phyloP scores from a whole-genome alignment of 2,888 invertebrate genomes.

The Mythimna albipuncta region DNA sequence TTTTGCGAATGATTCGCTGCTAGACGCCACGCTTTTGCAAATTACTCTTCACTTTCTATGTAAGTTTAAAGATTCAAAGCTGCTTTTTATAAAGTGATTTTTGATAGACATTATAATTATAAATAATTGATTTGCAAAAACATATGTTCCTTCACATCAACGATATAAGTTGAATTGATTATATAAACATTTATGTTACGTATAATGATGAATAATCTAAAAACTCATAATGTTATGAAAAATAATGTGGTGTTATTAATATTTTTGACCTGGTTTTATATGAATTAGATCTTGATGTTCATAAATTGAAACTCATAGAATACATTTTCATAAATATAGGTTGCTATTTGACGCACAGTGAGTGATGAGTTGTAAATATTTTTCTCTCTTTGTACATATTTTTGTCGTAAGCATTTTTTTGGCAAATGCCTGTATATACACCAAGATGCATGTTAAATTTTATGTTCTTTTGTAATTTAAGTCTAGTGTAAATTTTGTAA shows the following conservation, averaged over 20 bases:
- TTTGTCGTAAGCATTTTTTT: not conserved
- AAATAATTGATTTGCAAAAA: slow-evolving; percentile 11
- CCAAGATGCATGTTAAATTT: slow-evolving; percentile 36
- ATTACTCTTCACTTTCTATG: slow-evolving; percentile 3
- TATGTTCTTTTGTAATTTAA: slow-evolving; percentile 21
- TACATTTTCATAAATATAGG: not conserved
- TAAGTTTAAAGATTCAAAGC: not conserved
- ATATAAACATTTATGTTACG: not conserved
- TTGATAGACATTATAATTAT: not conserved
- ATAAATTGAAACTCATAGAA: not conserved
- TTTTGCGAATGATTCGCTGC: slow-evolving; percentile 1
- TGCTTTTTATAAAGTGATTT: not conserved
- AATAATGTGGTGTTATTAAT: not conserved
- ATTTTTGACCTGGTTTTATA: not conserved
- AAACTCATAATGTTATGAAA: too few relatives aligned
- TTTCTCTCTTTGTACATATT: slow-evolving; percentile 21
- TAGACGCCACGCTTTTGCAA: slow-evolving; percentile 20
- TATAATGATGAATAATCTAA: not conserved
- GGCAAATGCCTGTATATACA: slow-evolving; percentile 16
- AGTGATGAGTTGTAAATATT: slow-evolving; percentile 31
- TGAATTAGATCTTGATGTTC: not conserved
- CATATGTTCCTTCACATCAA: not conserved
- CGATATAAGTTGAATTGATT: not conserved
- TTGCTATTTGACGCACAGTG: not conserved
- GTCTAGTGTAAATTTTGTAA: slow-evolving; percentile 25